These are phyloP conservation scores for Calycopis cecrops DNA, from an alignment of 1,140 invertebrate species.

Conservation along the genomic window DNA sequence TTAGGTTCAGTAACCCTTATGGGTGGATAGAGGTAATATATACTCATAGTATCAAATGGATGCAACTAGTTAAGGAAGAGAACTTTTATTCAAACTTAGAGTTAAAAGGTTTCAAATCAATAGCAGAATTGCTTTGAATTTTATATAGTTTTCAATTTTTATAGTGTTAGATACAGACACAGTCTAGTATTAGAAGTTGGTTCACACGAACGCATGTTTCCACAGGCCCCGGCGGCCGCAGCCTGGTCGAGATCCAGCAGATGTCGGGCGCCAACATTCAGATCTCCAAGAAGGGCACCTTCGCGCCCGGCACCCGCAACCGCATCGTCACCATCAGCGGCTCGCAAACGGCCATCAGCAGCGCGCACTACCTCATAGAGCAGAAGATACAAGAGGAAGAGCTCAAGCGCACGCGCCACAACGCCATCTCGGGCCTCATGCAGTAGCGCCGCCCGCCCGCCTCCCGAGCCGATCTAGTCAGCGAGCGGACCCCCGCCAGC, in stretches of 20 bases:
- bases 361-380: slow-evolving; percentile 95
- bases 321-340: slow-evolving; percentile 97
- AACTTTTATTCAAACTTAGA: too few species aligned
- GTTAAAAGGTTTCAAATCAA: too few species aligned
- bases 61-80: too few species aligned
- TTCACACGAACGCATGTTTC: not conserved
- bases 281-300: slow-evolving; percentile 98
- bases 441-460: slow-evolving; percentile 50
- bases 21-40: too few species aligned
- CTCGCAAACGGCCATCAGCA: slow-evolving; percentile 88
- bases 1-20: too few species aligned
- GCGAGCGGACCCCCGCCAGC: slow-evolving; percentile 24
- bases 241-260: slow-evolving; percentile 97
- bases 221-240: slow-evolving; percentile 91
- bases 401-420: slow-evolving; percentile 92
- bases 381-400: slow-evolving; percentile 97
- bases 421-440: slow-evolving; percentile 85
- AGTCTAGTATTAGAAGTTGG: too few species aligned
- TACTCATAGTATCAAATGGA: too few species aligned
- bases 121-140: too few species aligned
- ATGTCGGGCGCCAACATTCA: slow-evolving; percentile 97
- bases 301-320: slow-evolving; percentile 96
- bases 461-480: slow-evolving; percentile 6
- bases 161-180: too few species aligned
- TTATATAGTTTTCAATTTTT: too few species aligned